Percentiles rank a stretch among this genome's conserved stretches.
phyloP scores from a whole-genome alignment of 2,797 vertebrate genomes.

The Champsocephalus esox region DNA sequence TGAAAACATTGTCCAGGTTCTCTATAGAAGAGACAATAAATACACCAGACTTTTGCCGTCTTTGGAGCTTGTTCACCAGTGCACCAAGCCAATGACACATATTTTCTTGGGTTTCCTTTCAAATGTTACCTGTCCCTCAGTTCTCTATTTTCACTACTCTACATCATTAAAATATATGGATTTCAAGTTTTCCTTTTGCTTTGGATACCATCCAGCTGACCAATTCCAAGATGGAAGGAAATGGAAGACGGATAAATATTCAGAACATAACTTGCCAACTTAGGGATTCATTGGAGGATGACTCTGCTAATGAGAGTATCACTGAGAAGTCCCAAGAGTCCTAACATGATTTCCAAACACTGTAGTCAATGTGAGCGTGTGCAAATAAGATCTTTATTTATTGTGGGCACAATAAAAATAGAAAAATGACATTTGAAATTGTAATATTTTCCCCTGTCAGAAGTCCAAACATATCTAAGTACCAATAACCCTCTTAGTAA shows the following conservation, averaged over 20 bases:
- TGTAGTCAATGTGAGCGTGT: slow-evolving; percentile 11
- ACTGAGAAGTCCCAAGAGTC: slow-evolving; percentile 37
- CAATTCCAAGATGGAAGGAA: slow-evolving; percentile 7
- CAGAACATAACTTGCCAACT: slow-evolving; percentile 37
- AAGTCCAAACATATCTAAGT: slow-evolving; percentile 6
- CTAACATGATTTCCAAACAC: slow-evolving; percentile 19
- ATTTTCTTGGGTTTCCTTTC: background rate
- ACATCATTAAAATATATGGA: background rate
- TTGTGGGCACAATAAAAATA: slow-evolving; percentile 8
- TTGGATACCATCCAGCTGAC: background rate
- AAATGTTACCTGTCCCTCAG: background rate
- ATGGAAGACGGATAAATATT: slow-evolving; percentile 41
- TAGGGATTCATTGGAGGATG: slow-evolving; percentile 39
- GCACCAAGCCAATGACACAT: background rate
- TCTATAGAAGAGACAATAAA: slow-evolving; percentile 5
- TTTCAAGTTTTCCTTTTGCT: background rate
- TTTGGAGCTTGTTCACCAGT: background rate
- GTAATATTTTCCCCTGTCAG: background rate
- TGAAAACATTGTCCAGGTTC: slow-evolving; percentile 13
- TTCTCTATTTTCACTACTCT: background rate
- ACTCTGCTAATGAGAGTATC: slow-evolving; percentile 47
- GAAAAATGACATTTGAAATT: background rate
- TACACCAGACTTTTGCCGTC: background rate
- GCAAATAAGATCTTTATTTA: slow-evolving; percentile 47
- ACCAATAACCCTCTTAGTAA: slow-evolving; percentile 4